Conservation (phyloP, 1,140 invertebrate genomes). For the Vanessa tameamea region DNA sequence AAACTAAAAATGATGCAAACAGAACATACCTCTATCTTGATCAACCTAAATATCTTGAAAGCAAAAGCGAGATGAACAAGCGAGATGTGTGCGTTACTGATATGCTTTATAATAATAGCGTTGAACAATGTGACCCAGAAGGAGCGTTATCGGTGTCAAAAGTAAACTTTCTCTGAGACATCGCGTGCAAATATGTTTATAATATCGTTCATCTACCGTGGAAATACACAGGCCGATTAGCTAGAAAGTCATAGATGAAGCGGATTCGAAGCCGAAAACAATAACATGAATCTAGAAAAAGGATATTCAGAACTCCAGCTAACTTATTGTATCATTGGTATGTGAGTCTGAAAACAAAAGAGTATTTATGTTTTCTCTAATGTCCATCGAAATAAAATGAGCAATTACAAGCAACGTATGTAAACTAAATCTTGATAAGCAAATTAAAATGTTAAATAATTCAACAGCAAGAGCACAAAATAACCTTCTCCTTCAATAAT, state of each 20-base stretch:
- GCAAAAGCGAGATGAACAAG: conserved; percentile 17
- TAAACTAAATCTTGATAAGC: no score
- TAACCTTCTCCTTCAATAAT: neutral
- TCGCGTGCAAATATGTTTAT: conserved; percentile 40
- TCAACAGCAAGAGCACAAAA: no score
- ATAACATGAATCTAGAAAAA: neutral
- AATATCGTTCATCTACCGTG: conserved; percentile 22
- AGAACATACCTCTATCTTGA: conserved; percentile 1
- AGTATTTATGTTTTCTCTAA: no score
- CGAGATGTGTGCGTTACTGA: conserved; percentile 14
- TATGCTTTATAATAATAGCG: conserved; percentile 1
- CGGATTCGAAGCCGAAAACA: neutral
- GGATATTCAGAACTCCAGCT: no score
- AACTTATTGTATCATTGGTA: no score
- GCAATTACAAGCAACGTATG: no score
- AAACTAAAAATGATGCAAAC: neutral
- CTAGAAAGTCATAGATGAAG: conserved; percentile 12
- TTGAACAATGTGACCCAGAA: conserved; percentile 33
- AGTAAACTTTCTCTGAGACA: conserved; percentile 32
- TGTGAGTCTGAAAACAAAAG: no score
- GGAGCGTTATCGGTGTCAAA: conserved; percentile 30
- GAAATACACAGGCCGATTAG: conserved; percentile 10
- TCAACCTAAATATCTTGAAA: conserved; percentile 13
- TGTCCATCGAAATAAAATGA: no score
- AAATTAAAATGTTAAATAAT: no score